phyloP scores from a whole-genome alignment of 2,888 invertebrate genomes.

The Lottia gigantea region DNA sequence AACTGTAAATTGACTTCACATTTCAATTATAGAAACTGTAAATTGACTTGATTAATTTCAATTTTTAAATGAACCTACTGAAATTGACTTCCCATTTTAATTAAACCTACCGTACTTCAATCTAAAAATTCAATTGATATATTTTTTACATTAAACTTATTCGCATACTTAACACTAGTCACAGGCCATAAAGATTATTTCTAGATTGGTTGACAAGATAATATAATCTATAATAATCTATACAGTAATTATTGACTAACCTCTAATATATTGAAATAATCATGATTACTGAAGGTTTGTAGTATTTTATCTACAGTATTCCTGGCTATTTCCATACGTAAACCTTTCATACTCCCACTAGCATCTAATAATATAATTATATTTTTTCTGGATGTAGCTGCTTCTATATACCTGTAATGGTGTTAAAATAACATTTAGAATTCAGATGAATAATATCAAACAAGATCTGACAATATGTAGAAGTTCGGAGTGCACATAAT shows the following conservation, averaged over 20 bases:
- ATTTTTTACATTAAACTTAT: too few relatives aligned
- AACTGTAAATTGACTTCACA: too few relatives aligned
- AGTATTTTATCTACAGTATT: slow-evolving; percentile 89
- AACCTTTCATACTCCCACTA: slow-evolving; percentile 97
- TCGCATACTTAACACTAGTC: too few relatives aligned
- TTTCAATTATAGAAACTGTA: not conserved
- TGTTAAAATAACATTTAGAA: too few relatives aligned
- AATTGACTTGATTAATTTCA: not conserved
- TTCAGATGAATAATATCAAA: too few relatives aligned
- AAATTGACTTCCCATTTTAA: too few relatives aligned
- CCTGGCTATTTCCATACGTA: slow-evolving; percentile 88
- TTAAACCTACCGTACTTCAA: too few relatives aligned
- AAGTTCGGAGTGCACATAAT: too few relatives aligned
- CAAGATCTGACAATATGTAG: too few relatives aligned
- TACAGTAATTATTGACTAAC: slow-evolving; percentile 52
- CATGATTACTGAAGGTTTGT: slow-evolving; percentile 96
- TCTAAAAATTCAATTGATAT: too few relatives aligned
- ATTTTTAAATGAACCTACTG: too few relatives aligned
- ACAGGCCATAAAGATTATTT: too few relatives aligned
- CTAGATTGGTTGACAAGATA: not conserved
- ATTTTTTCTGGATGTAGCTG: slow-evolving; percentile 97
- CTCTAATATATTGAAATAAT: slow-evolving; percentile 92
- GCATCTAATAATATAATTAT: slow-evolving; percentile 93
- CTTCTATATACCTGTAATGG: slow-evolving; percentile 83
- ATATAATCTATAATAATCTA: not conserved